Evolutionary conservation across 2,113 vertebrate species (phyloP), one percentile per base, ranked within the genome.

Genomic region (Pycnonotus jocosus): DNA sequence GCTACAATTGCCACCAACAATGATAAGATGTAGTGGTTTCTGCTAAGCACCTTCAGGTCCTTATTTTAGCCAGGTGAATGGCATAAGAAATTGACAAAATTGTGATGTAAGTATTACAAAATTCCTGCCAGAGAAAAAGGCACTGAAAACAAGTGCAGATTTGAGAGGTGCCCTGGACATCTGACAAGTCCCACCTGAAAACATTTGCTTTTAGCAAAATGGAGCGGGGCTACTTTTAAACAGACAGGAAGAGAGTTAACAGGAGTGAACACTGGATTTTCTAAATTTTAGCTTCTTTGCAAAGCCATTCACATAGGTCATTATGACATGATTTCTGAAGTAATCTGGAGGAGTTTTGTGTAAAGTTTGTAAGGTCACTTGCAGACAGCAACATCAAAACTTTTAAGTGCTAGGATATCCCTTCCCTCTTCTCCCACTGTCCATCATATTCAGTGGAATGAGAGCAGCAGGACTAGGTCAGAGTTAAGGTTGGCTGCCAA

Each of bases 401-500:
- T 56, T 90, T 70, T 7, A 60, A 69, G 40, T 45, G 18, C 17
- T 64, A 23, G 18, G 37, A 37, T 81, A 38, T 25, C 6, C 8
- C 25, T 94, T 82, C 19, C 12, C 23, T 73, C 19, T 44, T 70
- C 45, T 71, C 45, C 88, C 37, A 12, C 31, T 71, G 65, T 91
- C 19, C 60, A n/a, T 78, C 64, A 81, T 11, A 30, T 90, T 71
- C 40, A 81, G 22, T 69, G 40, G 65, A 94, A 77, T 50, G 37
- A 74, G 37, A 76, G n/a, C 27, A 79, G 48, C 5, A 5, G 45
- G 48, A 78, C 21, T 1, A 2, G 82, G 82, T 88, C 88, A 94
- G 62, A 94, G 71, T 86, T 95, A 94, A 95, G 85, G 87, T 68
- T 96, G 71, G 48, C 84, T 83, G 69, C 65, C 85, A 93, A 90